These are phyloP conservation scores for Auanema sp. DNA, from an alignment of 2,888 invertebrate species.

Conservation along the genomic window DNA sequence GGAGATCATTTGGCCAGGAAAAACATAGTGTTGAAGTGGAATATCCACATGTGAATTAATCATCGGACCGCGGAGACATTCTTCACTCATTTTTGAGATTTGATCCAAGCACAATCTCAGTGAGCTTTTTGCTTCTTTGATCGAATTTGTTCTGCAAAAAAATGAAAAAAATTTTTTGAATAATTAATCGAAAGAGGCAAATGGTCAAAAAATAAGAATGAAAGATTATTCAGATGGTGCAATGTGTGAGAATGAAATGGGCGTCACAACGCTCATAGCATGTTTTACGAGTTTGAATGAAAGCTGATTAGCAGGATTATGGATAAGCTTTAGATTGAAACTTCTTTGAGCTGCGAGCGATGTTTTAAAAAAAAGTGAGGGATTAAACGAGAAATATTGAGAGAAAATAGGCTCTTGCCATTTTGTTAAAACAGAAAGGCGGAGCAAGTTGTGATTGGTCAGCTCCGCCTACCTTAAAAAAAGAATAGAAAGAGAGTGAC, in stretches of 20 bases:
- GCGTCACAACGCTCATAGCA: no score
- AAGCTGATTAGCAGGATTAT: no score
- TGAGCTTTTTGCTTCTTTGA: no score
- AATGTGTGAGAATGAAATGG: background rate
- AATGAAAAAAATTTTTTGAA: no score
- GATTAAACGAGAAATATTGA: constrained; percentile 1
- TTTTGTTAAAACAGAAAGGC: background rate
- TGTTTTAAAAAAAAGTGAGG: constrained; percentile 7
- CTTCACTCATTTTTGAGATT: background rate
- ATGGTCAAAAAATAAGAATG: no score
- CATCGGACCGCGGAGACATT: constrained; percentile 17
- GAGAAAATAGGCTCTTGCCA: constrained; percentile 2
- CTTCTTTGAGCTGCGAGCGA: no score
- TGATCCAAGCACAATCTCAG: no score
- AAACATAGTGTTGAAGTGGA: constrained; percentile 13
- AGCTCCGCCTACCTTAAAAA: background rate
- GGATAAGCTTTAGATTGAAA: no score
- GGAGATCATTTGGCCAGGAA: constrained; percentile 7
- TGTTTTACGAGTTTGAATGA: no score
- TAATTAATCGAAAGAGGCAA: no score
- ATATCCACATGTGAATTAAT: constrained; percentile 8
- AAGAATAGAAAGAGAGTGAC: background rate
- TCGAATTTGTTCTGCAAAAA: no score
- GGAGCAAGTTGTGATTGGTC: background rate
- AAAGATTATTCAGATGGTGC: background rate